These are phyloP conservation scores for Willowsia nigromaculata DNA, from an alignment of 2,888 invertebrate genomes.

Conservation along the genomic window DNA sequence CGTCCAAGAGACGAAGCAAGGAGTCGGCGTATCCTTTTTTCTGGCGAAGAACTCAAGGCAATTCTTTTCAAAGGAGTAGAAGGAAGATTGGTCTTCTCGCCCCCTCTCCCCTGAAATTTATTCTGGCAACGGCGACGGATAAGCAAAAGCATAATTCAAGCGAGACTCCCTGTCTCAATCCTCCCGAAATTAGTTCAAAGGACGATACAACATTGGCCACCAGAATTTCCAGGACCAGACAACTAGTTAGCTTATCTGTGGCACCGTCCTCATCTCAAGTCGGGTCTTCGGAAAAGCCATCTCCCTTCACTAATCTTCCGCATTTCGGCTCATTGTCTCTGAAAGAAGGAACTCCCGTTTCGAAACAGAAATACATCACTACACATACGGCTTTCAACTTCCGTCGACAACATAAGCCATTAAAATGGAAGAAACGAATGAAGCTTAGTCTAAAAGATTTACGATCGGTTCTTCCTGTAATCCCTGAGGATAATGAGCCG, in stretches of 20 bases:
- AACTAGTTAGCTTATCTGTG: too few relatives aligned
- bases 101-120: slow-evolving; percentile 70
- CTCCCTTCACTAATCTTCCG: slow-evolving; percentile 30
- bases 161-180: not conserved
- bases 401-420: slow-evolving; percentile 9
- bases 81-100: slow-evolving; percentile 48
- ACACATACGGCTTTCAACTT: not conserved
- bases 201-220: not conserved
- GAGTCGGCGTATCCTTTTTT: slow-evolving; percentile 70
- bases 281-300: too few relatives aligned
- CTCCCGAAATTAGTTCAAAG: not conserved
- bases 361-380: not conserved
- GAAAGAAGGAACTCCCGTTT: not conserved
- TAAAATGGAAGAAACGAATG: slow-evolving; percentile 59
- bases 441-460: slow-evolving; percentile 62
- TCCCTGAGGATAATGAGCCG: slow-evolving; percentile 69
- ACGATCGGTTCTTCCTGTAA: slow-evolving; percentile 66
- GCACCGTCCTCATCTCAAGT: not conserved
- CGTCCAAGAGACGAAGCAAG: slow-evolving; percentile 9
- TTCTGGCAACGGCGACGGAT: not conserved
- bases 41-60: slow-evolving; percentile 73
- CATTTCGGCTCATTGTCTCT: slow-evolving; percentile 21
- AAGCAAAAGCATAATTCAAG: not conserved
- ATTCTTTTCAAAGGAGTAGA: slow-evolving; percentile 68
- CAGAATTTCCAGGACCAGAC: too few relatives aligned